Base-by-base conservation (phyloP, 2,888 invertebrate species). In the Himalopsyche kuldschensis region DNA sequence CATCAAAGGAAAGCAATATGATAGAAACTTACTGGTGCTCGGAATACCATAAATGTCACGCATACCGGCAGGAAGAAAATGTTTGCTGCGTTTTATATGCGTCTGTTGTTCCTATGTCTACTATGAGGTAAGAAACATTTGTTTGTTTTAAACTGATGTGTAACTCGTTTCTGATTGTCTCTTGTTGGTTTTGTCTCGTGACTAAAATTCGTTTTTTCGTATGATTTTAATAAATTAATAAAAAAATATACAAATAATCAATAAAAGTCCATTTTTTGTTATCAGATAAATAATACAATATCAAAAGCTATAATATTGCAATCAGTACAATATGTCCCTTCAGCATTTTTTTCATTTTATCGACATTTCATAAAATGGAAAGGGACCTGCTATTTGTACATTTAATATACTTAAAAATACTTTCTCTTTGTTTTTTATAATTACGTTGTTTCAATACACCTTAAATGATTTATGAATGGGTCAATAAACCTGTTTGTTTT, bases 31-130 rank as follows among this genome's bases (percentile, higher is more conserved):
- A 96, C 88, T 96, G 96, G 95, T 95, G 95, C 88, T 95, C 96
- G 0, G 97, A 97, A 88, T 96, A 96, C 88, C 95, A 97, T 89
- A 97, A 97, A 89, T 96, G 97, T 87, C 96, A 96, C 88, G 96
- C 95, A 0, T 91, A 94, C 27, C 93, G 94, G 88, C 91, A 92
- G 1, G 92, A 92, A 10, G 92, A 94, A 85, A 93, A 95, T 87
- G 90, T 97, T 82, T 92, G 97, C 85, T 96, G 96, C 88, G 93
- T 94, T 10, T 90, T 97, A 0, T 97, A 95, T 88, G 92, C 94
- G 11, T 93, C 95, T 11, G 91, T 94, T 30, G 93, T 97, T 82
- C 95, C 96, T 27, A 94, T 94, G 24, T 94, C 95, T 87, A 94
- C 96, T 10, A 95, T 96, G 94, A 94, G 95, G 93, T 93, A 88